phyloP scores from a whole-genome alignment of 2,113 vertebrate species.

The Poecilia latipinna region DNA sequence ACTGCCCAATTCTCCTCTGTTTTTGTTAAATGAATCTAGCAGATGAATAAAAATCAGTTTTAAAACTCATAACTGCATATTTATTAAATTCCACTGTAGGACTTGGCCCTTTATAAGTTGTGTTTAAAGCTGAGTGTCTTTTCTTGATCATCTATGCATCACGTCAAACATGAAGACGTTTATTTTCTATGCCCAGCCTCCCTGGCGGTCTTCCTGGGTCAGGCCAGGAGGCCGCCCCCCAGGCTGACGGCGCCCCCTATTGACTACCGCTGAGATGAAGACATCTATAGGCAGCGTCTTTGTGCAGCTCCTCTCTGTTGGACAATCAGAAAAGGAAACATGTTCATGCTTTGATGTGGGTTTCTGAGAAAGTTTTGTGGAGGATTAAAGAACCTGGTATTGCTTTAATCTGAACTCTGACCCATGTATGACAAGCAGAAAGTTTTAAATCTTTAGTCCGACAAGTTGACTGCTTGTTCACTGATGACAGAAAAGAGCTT shows the following conservation, averaged over 20 bases:
- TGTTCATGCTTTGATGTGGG: conserved; percentile 24
- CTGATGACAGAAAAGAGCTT: conserved; percentile 5
- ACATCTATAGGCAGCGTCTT: conserved; percentile 61
- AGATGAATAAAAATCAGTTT: background rate
- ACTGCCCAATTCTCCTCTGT: background rate
- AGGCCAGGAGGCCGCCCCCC: conserved; percentile 49
- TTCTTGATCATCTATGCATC: background rate
- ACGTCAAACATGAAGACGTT: background rate
- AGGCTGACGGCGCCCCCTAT: conserved; percentile 57
- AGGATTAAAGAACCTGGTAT: conserved; percentile 19
- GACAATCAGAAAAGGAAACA: conserved; percentile 48
- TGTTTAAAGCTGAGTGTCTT: background rate
- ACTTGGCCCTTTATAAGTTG: background rate
- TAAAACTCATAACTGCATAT: background rate
- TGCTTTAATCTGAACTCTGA: background rate
- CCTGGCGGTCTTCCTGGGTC: conserved; percentile 49
- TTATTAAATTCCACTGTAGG: background rate
- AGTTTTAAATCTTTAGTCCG: background rate
- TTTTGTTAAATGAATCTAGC: background rate
- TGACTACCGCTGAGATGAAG: conserved; percentile 47
- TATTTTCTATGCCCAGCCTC: conserved; percentile 17
- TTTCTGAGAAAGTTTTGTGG: conserved; percentile 40
- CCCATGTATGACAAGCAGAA: background rate
- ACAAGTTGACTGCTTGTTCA: background rate
- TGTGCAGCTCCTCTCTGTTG: conserved; percentile 52